phyloP scores from a whole-genome alignment of 2,113 vertebrate genomes.

The Ceyx melanurus region DNA sequence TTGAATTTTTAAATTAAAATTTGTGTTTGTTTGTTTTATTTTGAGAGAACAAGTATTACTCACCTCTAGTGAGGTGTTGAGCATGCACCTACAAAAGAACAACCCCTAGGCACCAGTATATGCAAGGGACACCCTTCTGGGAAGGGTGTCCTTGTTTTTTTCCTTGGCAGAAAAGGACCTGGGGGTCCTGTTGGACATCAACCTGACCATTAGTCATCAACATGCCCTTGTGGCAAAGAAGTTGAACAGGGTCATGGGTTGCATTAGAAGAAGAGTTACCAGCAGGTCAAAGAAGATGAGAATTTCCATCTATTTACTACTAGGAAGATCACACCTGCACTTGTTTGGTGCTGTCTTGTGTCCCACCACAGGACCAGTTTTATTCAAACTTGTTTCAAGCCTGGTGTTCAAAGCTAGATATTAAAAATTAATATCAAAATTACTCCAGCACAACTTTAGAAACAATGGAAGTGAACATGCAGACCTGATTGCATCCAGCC shows the following conservation, averaged over 20 bases:
- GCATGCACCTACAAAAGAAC: background rate
- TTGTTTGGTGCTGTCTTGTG: background rate
- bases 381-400: background rate
- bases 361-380: fast-evolving
- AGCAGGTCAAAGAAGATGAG: background rate
- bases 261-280: background rate
- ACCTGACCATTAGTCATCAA: background rate
- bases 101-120: background rate
- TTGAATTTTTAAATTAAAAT: background rate
- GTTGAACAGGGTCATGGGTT: background rate
- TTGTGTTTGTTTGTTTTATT: background rate
- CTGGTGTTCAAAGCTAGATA: background rate
- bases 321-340: background rate
- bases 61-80: background rate
- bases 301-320: background rate
- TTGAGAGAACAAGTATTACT: background rate
- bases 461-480: background rate
- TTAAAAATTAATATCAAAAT: background rate
- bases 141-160: background rate
- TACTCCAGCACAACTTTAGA: background rate
- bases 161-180: background rate
- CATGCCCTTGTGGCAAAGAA: background rate
- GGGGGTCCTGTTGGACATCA: background rate
- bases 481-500: background rate
- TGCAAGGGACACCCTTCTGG: fast-evolving